These are phyloP conservation scores for Omphaloscelis lunosa DNA, from an alignment of 2,888 invertebrate genomes.

Conservation along the genomic window DNA sequence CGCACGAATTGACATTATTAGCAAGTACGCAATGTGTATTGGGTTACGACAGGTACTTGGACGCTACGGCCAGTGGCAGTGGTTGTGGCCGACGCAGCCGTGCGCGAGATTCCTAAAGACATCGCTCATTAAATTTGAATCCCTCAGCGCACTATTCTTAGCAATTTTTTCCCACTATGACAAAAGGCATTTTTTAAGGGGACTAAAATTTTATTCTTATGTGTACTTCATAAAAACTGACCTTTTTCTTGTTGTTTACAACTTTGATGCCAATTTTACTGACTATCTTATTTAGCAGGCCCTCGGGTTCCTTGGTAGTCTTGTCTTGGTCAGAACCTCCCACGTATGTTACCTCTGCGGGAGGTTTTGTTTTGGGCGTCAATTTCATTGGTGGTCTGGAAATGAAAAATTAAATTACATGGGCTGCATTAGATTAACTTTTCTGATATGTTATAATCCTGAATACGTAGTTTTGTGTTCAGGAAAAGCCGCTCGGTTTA, in stretches of 20 bases:
- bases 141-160: too few species aligned
- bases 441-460: background rate
- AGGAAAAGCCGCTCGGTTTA: background rate
- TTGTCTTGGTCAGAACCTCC: background rate
- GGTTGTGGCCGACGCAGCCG: background rate
- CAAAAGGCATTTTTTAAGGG: background rate
- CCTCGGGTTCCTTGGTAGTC: background rate
- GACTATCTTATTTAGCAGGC: constrained; percentile 52
- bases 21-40: background rate
- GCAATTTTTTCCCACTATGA: background rate
- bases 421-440: background rate
- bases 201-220: too few species aligned
- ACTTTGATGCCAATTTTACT: constrained; percentile 57
- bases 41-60: background rate
- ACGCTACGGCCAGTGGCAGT: background rate
- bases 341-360: background rate
- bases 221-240: constrained; percentile 26
- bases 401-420: background rate
- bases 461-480: background rate
- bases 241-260: constrained; percentile 46
- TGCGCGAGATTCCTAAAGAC: background rate
- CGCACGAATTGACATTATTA: too few species aligned
- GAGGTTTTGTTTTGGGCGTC: background rate
- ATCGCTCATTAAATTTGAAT: background rate
- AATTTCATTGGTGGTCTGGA: background rate